Evolutionary conservation across 2,888 invertebrate species (phyloP).

Genomic region (Rhorus exstirpatorius): DNA sequence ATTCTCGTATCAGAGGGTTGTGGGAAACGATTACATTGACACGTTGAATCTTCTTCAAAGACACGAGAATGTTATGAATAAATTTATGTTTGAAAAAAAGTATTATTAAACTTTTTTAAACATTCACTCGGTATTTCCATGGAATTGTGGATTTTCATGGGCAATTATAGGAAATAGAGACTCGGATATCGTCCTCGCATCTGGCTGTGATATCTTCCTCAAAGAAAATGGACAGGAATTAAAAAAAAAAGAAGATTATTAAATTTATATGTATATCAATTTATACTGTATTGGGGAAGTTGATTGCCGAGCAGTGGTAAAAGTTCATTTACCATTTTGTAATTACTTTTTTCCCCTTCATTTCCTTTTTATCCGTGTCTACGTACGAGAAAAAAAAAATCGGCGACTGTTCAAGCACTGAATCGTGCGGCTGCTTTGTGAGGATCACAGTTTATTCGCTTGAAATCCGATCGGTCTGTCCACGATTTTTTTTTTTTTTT

Average conservation of each 20-base stretch:
- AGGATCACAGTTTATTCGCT: conserved; percentile 11
- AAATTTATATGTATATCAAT: neutral
- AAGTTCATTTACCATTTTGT: conserved; percentile 49
- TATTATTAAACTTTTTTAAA: too few relatives aligned
- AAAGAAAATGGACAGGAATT: neutral
- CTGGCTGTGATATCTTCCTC: neutral
- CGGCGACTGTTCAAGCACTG: conserved; percentile 2
- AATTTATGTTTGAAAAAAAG: too few relatives aligned
- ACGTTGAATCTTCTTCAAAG: too few relatives aligned
- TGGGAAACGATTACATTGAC: too few relatives aligned
- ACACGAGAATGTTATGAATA: too few relatives aligned
- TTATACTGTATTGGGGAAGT: neutral
- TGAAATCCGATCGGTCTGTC: conserved; percentile 9
- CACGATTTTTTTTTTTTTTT: conserved; percentile 6
- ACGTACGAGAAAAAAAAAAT: neutral
- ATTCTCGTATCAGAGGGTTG: too few relatives aligned
- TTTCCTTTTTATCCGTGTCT: conserved; percentile 8
- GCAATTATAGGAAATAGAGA: too few relatives aligned
- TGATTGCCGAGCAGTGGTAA: conserved; percentile 20
- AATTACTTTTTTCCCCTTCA: conserved; percentile 38
- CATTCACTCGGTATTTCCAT: too few relatives aligned
- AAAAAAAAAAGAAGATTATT: too few relatives aligned
- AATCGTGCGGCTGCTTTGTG: conserved; percentile 37
- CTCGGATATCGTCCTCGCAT: neutral
- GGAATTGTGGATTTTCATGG: too few relatives aligned